Conservation (phyloP, 2,888 invertebrate species). For the Agrotis segetum region DNA sequence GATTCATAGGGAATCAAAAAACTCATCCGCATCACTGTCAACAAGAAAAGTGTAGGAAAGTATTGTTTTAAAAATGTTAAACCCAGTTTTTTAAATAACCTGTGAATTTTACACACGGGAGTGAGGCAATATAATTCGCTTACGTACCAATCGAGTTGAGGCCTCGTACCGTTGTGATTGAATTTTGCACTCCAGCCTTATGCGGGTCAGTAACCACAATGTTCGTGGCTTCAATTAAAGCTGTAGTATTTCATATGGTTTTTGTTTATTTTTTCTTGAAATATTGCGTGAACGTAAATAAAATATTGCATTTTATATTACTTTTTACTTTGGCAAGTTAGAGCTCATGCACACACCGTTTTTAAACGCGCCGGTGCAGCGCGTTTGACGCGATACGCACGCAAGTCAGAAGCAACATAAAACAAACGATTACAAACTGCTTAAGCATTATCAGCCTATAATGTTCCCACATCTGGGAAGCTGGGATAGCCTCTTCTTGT, state of each 20-base stretch:
- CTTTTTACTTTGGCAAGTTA: no score
- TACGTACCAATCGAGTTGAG: slow-evolving; percentile 13
- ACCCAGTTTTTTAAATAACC: neutral
- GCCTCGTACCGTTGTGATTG: slow-evolving; percentile 40
- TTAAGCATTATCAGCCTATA: no score
- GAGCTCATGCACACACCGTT: no score
- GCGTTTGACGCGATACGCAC: no score
- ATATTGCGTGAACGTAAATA: neutral
- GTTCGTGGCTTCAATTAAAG: slow-evolving; percentile 22
- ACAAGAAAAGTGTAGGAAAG: no score
- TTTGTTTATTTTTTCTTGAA: slow-evolving; percentile 8
- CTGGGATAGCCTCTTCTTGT: no score
- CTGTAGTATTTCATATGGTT: slow-evolving; percentile 12
- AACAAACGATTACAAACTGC: no score
- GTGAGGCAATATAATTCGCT: slow-evolving; percentile 26
- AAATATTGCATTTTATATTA: neutral
- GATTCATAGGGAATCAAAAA: no score
- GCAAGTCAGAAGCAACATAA: no score
- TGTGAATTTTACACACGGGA: slow-evolving; percentile 17
- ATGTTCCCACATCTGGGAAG: no score
- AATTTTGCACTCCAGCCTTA: slow-evolving; percentile 31
- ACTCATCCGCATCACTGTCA: no score
- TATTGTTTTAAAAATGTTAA: slow-evolving; percentile 2
- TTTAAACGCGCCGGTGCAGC: no score
- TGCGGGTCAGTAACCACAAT: slow-evolving; percentile 28